Evolutionary conservation across 2,797 vertebrate genomes (phyloP), one percentile per base, ranked within the genome.

Genomic region (Alosa sapidissima): DNA sequence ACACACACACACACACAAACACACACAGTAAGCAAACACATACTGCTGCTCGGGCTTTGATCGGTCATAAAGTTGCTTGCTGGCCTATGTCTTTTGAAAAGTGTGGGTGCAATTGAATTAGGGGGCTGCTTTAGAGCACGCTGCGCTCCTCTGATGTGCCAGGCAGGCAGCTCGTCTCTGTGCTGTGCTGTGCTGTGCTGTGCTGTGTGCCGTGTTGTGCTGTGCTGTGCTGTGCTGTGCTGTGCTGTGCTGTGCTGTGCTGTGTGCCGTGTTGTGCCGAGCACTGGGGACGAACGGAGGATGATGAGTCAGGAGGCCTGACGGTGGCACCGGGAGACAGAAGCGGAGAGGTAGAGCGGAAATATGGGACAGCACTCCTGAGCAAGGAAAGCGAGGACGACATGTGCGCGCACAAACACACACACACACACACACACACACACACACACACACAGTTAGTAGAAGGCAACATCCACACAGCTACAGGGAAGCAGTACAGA

Each of bases 361-460:
- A 78, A 78, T 78, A 78, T 78, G 72, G 72, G 72, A 78, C 72
- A 78, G 41, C 72, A 78, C 72, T 78, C 84, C 49, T 45, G 58
- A 51, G 45, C 13, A 5, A 62, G 28, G 3, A 9, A 45, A 47
- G 72, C 19, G 21, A 78, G 72, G 72, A 14, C 41, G 19, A 47
- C 28, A 8, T 14, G 19, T 19, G 2, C 5, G 9, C 72, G 21
- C 72, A 21, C 9, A 45, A 16, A 68, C 65, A 68, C 33, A 36
- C 65, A 68, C 28, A 68, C 28, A 36, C 33, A 36, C 11, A 36
- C 24, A 68, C 28, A 68, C 62, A 68, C 13, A 68, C 58, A 9
- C 58, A 5, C 55, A 60, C 19, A 60, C 52, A 54, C 14, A 51
- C 8, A 11, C 11, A 51, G 41, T 41, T 41, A 41, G 41, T 41